Evolutionary conservation across 2,888 invertebrate genomes (phyloP), one percentile per base, ranked within the genome.

Genomic region (Meteorus cinctellus): DNA sequence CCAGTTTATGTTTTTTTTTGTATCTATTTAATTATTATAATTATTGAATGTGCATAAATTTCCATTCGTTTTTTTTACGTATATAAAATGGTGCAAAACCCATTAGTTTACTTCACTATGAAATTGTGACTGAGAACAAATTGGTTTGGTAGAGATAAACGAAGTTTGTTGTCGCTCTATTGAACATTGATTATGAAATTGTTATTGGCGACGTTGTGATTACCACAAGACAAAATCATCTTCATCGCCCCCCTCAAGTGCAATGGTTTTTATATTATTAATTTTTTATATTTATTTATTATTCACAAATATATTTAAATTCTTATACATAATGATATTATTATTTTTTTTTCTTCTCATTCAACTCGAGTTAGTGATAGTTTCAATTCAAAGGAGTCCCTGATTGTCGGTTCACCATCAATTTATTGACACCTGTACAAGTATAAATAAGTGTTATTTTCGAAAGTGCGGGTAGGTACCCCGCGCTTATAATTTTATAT

Each of bases 321-420:
- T 19, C 4, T 19, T 8, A 55, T 55, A 6, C 5, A 19, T n/a
- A 55, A 19, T 51, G 8, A 12, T 24, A 24, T 24, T 24, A 24
- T 24, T 24, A 24, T 41, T 12, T 41, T 41, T 41, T 41, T 41
- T 41, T 41, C 12, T 12, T 41, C 12, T 34, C 41, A 41, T 41
- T 4, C 8, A 8, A 41, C 41, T 12, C 41, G 41, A 41, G 41
- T 41, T 63, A 45, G 59, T 51, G 65, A 59, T 66, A 62, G 48
- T 34, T 72, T 59, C n/a, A 67, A 55, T 60, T 71, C 69, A 67
- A 75, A 83, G 83, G 81, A 82, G 81, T 83, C 83, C 73, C 84
- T 85, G 86, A 86, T 86, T 86, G 86, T 86, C 86, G 86, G 86
- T 85, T 81, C 85, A 86, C 84, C 81, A 81, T 79, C 80, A 74